Conservation (phyloP, 2,797 vertebrate genomes). For the Sebastes trivittatus region DNA sequence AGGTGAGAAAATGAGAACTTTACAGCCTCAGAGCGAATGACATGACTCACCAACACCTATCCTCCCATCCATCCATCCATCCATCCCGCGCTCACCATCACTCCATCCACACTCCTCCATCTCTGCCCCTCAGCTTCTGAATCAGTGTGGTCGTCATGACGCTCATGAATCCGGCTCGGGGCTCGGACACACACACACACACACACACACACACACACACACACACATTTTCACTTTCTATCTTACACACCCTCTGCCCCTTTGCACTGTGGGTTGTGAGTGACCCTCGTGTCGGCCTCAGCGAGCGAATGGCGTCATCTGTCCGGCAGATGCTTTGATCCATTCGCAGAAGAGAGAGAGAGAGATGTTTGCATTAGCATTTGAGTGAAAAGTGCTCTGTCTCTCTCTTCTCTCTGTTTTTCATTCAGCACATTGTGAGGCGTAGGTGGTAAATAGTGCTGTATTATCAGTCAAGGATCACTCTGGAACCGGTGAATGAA, state of each 20-base stretch:
- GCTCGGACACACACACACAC: constrained; percentile 2
- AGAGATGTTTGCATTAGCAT: constrained; percentile 54
- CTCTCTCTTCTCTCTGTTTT: constrained; percentile 20
- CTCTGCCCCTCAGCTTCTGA: constrained; percentile 48
- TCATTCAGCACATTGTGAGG: constrained; percentile 58
- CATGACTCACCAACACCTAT: constrained; percentile 47
- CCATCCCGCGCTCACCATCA: not conserved
- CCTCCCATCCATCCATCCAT: not conserved
- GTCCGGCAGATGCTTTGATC: constrained; percentile 65
- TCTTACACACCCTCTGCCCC: not conserved
- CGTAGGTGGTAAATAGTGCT: constrained; percentile 64
- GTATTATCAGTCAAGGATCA: constrained; percentile 72
- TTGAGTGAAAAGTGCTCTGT: constrained; percentile 42
- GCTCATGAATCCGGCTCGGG: constrained; percentile 23
- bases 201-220: constrained; percentile 1
- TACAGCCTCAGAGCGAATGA: not conserved
- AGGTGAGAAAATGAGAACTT: not conserved
- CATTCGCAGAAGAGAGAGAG: constrained; percentile 13
- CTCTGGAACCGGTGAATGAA: constrained; percentile 73
- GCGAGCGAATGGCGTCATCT: constrained; percentile 55
- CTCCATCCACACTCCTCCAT: constrained; percentile 44
- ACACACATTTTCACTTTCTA: not conserved
- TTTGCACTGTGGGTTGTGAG: constrained; percentile 37
- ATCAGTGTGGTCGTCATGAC: constrained; percentile 47
- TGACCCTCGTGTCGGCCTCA: constrained; percentile 39